Evolutionary conservation across 2,113 vertebrate species (phyloP).

Genomic region (Microtus oregoni): DNA sequence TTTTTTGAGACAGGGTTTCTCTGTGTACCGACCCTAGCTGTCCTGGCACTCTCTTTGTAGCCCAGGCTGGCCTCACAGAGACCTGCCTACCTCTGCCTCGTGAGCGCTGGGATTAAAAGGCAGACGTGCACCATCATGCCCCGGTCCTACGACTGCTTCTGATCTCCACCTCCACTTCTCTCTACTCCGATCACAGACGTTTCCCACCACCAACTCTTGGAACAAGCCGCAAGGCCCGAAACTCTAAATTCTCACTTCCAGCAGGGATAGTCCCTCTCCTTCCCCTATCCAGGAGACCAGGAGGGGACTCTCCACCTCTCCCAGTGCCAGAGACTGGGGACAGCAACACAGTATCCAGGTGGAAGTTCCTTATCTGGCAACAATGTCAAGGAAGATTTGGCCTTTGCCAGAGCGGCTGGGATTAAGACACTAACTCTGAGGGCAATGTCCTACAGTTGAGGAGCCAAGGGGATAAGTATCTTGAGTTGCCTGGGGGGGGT

Average conservation of each 20-base stretch:
- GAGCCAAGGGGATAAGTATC: neutral
- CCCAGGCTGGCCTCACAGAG: no score
- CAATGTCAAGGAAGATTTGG: neutral
- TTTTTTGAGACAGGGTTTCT: no score
- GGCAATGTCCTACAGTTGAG: fast-evolving
- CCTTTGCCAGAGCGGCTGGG: neutral
- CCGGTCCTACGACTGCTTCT: neutral
- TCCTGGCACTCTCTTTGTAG: no score
- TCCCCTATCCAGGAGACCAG: neutral
- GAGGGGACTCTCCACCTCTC: neutral
- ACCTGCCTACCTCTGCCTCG: neutral
- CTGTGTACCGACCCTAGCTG: no score
- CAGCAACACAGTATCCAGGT: neutral
- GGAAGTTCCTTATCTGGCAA: neutral
- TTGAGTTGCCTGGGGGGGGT: neutral
- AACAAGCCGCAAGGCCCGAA: neutral
- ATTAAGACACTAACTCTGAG: neutral
- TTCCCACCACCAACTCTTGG: neutral
- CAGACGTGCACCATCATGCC: neutral
- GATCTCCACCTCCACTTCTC: neutral
- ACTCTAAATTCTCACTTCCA: conserved; percentile 5
- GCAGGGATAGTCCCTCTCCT: neutral
- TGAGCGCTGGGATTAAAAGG: neutral
- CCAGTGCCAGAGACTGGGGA: neutral
- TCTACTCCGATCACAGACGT: neutral